Percentiles rank a stretch among this genome's conserved stretches.
phyloP scores from a whole-genome alignment of 2,113 vertebrate genomes.

The Steatornis caripensis region DNA sequence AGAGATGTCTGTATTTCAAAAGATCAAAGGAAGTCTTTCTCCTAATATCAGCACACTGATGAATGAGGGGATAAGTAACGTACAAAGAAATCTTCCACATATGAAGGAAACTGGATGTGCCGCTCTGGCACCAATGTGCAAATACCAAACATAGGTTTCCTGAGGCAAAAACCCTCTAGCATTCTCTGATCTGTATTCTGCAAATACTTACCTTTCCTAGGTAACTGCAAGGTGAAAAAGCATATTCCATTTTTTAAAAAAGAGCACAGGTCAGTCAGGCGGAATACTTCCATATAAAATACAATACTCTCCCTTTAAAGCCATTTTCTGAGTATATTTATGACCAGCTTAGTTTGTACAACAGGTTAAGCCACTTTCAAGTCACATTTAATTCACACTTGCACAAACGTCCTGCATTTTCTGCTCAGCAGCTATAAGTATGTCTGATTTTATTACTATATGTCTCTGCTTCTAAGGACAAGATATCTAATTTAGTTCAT shows the following conservation, averaged over 20 bases:
- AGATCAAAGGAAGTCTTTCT: constrained; percentile 4
- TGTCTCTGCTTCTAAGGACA: not conserved
- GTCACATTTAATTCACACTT: not conserved
- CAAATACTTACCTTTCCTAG: not conserved
- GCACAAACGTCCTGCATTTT: not conserved
- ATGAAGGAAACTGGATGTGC: not conserved
- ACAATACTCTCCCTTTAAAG: not conserved
- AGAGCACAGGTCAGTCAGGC: not conserved
- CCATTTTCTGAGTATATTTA: not conserved
- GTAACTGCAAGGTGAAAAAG: not conserved
- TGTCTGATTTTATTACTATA: not conserved
- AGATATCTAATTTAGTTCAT: not conserved
- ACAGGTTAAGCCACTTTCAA: not conserved
- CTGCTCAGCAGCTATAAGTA: not conserved
- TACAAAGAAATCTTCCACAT: not conserved
- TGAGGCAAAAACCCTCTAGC: not conserved
- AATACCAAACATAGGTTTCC: not conserved
- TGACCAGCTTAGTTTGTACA: not conserved
- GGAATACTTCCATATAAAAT: not conserved
- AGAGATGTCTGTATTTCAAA: not conserved
- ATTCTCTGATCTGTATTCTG: not conserved
- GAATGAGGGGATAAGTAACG: not conserved
- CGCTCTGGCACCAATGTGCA: not conserved
- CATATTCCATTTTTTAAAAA: not conserved
- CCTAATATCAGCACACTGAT: not conserved